phyloP scores from a whole-genome alignment of 2,797 vertebrate genomes.

The Leucoraja ocellata region DNA sequence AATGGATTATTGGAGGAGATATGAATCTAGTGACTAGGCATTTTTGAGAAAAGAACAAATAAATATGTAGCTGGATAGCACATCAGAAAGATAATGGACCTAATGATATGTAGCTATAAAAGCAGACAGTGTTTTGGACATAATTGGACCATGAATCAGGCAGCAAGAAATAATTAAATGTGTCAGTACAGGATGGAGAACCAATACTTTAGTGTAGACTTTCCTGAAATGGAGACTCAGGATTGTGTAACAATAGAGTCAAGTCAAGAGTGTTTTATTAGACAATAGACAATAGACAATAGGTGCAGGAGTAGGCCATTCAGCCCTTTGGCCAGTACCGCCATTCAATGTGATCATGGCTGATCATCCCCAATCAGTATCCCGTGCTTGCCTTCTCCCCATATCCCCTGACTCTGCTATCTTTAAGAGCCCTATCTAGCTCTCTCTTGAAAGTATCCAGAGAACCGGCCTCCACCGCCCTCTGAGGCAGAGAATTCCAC shows the following conservation, averaged over 20 bases:
- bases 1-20: not conserved
- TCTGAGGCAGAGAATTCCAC: too few species aligned
- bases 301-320: too few species aligned
- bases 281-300: not conserved
- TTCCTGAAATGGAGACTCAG: not conserved
- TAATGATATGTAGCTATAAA: not conserved
- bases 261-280: not conserved
- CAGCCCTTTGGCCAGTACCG: too few species aligned
- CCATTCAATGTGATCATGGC: too few species aligned
- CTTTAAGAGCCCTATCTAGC: too few species aligned
- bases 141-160: not conserved
- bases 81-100: not conserved
- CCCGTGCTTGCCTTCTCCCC: too few species aligned
- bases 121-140: not conserved
- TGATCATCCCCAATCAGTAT: too few species aligned
- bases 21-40: not conserved
- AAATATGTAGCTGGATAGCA: not conserved
- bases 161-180: not conserved
- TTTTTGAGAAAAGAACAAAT: not conserved
- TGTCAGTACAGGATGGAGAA: not conserved
- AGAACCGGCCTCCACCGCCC: too few species aligned
- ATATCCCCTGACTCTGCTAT: too few species aligned
- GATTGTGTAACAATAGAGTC: not conserved
- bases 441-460: too few species aligned
- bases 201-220: not conserved